These are phyloP conservation scores for Xiphophorus birchmanni DNA, from an alignment of 2,797 vertebrate species.

Conservation along the genomic window DNA sequence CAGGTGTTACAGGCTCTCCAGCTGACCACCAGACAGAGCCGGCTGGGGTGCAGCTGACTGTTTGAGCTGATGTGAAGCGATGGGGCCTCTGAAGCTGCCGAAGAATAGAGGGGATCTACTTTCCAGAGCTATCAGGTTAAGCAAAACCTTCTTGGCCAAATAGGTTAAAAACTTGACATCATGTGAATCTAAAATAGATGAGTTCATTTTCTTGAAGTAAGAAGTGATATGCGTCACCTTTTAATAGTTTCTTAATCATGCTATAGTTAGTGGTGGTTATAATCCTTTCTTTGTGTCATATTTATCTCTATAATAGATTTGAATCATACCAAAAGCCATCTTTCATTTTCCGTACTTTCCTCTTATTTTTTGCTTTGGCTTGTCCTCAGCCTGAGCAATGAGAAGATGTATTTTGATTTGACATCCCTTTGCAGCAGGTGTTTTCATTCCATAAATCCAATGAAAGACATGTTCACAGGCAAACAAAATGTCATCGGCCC, in stretches of 20 bases:
- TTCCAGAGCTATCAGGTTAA: constrained; percentile 66
- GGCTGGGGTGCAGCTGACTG: constrained; percentile 73
- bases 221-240: constrained; percentile 23
- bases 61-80: constrained; percentile 73
- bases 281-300: constrained; percentile 6
- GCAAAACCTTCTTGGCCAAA: constrained; percentile 35
- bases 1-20: constrained; percentile 77
- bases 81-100: constrained; percentile 66
- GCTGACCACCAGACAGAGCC: constrained; percentile 78
- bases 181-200: constrained; percentile 29
- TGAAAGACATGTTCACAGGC: constrained; percentile 78
- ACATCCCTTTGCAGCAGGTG: constrained; percentile 69
- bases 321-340: constrained; percentile 8
- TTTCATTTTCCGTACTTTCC: constrained; percentile 34
- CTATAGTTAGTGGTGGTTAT: constrained; percentile 28
- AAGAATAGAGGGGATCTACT: constrained; percentile 54
- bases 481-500: constrained; percentile 81
- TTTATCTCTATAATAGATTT: constrained; percentile 32
- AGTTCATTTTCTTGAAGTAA: constrained; percentile 21
- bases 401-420: constrained; percentile 57
- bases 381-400: constrained; percentile 21
- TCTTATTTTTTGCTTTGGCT: constrained; percentile 25
- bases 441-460: constrained; percentile 77
- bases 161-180: constrained; percentile 6
- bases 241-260: constrained; percentile 33